phyloP scores from a whole-genome alignment of 1,140 invertebrate genomes.

The Mylabris phalerata region DNA sequence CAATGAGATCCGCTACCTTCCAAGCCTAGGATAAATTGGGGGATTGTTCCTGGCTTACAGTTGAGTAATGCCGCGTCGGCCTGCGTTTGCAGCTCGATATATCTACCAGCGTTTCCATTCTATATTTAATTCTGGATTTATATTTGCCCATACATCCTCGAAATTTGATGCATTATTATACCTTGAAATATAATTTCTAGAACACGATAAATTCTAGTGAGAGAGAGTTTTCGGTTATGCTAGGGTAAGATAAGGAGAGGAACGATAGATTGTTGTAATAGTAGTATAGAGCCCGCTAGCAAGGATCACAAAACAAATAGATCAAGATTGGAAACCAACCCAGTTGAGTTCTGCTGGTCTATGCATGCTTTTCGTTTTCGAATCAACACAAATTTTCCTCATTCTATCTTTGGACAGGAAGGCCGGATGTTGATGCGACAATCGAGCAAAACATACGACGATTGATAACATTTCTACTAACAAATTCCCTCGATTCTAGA shows the following conservation, averaged over 20 bases:
- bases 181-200: constrained; percentile 40
- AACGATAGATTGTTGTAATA: constrained; percentile 32
- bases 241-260: constrained; percentile 33
- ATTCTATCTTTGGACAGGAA: constrained; percentile 33
- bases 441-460: constrained; percentile 30
- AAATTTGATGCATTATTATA: constrained; percentile 43
- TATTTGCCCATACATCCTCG: constrained; percentile 38
- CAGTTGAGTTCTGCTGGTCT: constrained; percentile 36
- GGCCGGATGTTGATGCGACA: constrained; percentile 42
- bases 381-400: constrained; percentile 26
- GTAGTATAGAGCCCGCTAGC: constrained; percentile 27
- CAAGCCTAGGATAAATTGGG: constrained; percentile 42
- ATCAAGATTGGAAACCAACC: constrained; percentile 42
- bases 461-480: no score
- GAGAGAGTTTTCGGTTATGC: constrained; percentile 22
- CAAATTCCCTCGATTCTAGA: no score
- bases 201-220: constrained; percentile 29
- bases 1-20: constrained; percentile 42
- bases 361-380: constrained; percentile 32
- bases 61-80: constrained; percentile 43
- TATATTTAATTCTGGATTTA: constrained; percentile 44
- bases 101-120: constrained; percentile 38
- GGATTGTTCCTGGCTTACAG: constrained; percentile 42
- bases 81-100: constrained; percentile 41
- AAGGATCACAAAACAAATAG: constrained; percentile 44